phyloP scores from a whole-genome alignment of 2,113 vertebrate species.

The Aspiorhynchus laticeps region DNA sequence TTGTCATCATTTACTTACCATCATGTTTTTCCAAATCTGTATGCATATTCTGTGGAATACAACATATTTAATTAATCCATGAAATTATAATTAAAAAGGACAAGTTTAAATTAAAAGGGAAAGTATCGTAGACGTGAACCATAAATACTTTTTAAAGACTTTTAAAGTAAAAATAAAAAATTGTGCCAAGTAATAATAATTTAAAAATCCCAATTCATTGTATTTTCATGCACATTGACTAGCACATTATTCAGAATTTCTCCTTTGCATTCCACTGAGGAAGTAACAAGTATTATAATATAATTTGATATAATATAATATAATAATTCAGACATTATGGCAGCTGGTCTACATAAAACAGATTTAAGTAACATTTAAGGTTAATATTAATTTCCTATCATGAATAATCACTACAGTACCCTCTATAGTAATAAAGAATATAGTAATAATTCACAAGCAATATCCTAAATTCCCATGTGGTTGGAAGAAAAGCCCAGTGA shows the following conservation, averaged over 20 bases:
- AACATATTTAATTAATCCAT: not conserved
- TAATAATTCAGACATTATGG: not conserved
- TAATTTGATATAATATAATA: not conserved
- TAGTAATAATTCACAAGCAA: constrained; percentile 35
- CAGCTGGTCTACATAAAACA: not conserved
- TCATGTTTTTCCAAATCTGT: not conserved
- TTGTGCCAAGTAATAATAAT: not conserved
- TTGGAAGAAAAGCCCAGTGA: constrained; percentile 70
- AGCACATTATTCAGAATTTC: not conserved
- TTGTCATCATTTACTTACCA: not conserved
- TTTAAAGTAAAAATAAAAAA: not conserved
- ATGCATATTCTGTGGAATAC: not conserved
- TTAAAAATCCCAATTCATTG: not conserved
- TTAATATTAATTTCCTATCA: not conserved
- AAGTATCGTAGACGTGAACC: too few relatives aligned
- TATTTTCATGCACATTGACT: not conserved
- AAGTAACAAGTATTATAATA: not conserved
- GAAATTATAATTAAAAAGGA: not conserved
- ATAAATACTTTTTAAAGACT: not conserved
- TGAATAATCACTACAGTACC: constrained; percentile 26
- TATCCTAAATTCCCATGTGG: constrained; percentile 52
- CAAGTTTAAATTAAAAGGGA: too few relatives aligned
- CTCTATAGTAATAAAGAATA: constrained; percentile 28
- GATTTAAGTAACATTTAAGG: constrained; percentile 7
- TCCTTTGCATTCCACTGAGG: not conserved